These are phyloP conservation scores for Halesus radiatus DNA, from an alignment of 1,140 invertebrate species.

Conservation along the genomic window DNA sequence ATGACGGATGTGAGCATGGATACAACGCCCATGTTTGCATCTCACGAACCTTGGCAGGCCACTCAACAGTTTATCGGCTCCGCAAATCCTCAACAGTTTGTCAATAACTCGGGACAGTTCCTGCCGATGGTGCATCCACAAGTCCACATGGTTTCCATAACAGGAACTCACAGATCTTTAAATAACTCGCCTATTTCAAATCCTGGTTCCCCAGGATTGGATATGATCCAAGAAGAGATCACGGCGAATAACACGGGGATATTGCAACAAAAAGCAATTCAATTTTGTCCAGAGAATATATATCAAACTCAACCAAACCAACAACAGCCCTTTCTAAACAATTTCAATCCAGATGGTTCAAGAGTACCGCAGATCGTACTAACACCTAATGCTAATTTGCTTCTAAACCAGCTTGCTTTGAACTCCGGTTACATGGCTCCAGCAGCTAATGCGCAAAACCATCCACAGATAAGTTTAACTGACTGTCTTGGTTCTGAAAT, in stretches of 20 bases:
- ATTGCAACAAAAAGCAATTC: conserved; percentile 38
- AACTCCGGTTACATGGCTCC: conserved; percentile 37
- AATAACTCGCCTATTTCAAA: conserved; percentile 74
- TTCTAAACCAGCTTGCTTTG: conserved; percentile 6
- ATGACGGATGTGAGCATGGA: conserved; percentile 52
- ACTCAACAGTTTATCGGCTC: conserved; percentile 29
- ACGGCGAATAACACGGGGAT: conserved; percentile 61
- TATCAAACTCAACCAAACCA: conserved; percentile 18
- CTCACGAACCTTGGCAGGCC: conserved; percentile 37
- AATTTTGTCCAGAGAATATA: conserved; percentile 37
- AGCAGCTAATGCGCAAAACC: conserved; percentile 56
- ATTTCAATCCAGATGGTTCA: conserved; percentile 3
- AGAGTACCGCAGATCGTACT: conserved; percentile 44
- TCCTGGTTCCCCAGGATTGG: conserved; percentile 79
- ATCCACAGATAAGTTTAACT: conserved; percentile 91
- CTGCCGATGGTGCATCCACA: conserved; percentile 62
- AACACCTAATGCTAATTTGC: conserved; percentile 31
- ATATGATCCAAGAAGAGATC: conserved; percentile 90
- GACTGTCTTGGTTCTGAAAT: conserved; percentile 90
- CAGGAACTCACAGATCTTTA: conserved; percentile 69
- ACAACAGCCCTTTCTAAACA: conserved; percentile 40
- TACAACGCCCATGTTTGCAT: conserved; percentile 39
- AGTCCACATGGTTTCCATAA: conserved; percentile 62
- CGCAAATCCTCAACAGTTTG: conserved; percentile 18
- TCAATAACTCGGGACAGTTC: conserved; percentile 33